phyloP scores from a whole-genome alignment of 2,113 vertebrate genomes.

The Rhegmatorhina hoffmannsi region DNA sequence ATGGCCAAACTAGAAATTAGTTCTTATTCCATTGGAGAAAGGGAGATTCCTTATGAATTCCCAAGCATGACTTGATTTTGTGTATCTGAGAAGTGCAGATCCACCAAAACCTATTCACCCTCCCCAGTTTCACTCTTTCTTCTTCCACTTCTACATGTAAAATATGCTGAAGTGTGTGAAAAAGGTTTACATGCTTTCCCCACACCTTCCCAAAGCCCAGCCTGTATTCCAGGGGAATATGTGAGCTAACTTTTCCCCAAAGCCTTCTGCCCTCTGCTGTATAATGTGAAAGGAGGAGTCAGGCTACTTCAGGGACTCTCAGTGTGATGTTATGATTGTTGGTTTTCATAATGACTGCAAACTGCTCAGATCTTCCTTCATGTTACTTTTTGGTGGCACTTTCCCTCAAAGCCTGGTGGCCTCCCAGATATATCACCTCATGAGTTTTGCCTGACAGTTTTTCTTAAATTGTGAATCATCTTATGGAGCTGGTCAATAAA shows the following conservation, averaged over 20 bases:
- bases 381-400: not conserved
- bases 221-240: not conserved
- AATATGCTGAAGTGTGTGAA: conserved; percentile 35
- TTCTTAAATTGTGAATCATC: not conserved
- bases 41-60: not conserved
- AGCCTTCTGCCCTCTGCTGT: not conserved
- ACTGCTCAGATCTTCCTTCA: not conserved
- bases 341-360: not conserved
- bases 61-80: not conserved
- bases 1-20: not conserved
- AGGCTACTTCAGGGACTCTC: not conserved
- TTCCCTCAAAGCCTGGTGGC: not conserved
- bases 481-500: not conserved
- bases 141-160: not conserved
- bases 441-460: not conserved
- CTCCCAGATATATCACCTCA: accelerated
- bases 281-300: not conserved
- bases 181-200: conserved; percentile 5
- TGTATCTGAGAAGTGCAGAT: not conserved
- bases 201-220: conserved; percentile 14
- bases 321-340: not conserved
- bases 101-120: not conserved
- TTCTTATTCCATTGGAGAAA: not conserved
- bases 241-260: conserved; percentile 16
- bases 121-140: not conserved